Evolutionary conservation across 2,113 vertebrate genomes (phyloP).

Genomic region (Cheirogaleus medius): DNA sequence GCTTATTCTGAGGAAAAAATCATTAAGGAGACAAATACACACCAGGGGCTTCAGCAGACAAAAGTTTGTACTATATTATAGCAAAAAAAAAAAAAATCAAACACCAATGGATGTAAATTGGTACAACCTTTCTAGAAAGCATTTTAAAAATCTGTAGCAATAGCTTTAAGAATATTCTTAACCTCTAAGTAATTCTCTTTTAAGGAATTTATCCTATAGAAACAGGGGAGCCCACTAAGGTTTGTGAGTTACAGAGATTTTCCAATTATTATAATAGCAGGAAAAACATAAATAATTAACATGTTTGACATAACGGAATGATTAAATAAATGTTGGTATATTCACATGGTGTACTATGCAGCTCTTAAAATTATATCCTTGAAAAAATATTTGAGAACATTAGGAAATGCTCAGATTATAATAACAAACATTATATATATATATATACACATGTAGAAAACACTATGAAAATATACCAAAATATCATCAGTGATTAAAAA

Average conservation of each 20-base stretch:
- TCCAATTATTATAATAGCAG: neutral
- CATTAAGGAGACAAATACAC: constrained; percentile 72
- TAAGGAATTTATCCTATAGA: constrained; percentile 38
- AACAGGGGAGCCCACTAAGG: neutral
- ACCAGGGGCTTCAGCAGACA: neutral
- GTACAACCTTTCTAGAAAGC: neutral
- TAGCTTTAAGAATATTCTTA: constrained; percentile 27
- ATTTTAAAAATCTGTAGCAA: constrained; percentile 31
- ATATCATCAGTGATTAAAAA: constrained; percentile 1
- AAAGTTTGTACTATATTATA: neutral
- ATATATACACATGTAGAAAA: neutral
- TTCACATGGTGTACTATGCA: neutral
- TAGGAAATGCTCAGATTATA: neutral
- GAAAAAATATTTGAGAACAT: constrained; percentile 21
- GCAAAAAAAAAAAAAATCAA: neutral
- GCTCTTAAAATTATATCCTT: constrained; percentile 23
- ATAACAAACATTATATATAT: neutral
- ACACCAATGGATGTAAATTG: neutral
- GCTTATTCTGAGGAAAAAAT: constrained; percentile 85
- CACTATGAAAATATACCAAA: neutral
- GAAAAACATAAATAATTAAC: constrained; percentile 5
- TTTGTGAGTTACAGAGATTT: constrained; percentile 33
- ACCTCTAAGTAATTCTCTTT: constrained; percentile 24
- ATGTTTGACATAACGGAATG: neutral
- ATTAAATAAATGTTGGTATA: constrained; percentile 17